Percentiles rank a stretch among this genome's conserved stretches.
Evolutionary conservation across 2,797 vertebrate species (phyloP).

Genomic region (Echeneis naucrates): DNA sequence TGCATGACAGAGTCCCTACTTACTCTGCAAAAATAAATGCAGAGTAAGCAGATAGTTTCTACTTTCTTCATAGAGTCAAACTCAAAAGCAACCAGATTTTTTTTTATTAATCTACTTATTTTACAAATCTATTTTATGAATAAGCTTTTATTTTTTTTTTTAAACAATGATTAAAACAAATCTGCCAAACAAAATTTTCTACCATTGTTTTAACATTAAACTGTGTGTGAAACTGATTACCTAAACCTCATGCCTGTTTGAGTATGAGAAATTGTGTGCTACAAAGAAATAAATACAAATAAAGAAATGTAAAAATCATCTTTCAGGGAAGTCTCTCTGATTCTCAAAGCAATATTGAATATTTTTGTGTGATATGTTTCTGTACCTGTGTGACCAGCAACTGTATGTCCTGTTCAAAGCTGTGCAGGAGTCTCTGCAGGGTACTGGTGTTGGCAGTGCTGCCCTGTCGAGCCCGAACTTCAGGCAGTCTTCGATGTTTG

Average conservation of each 20-base stretch:
- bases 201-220: background rate
- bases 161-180: background rate
- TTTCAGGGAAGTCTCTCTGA: background rate
- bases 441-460: constrained; percentile 87
- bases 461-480: constrained; percentile 86
- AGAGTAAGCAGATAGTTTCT: constrained; percentile 17
- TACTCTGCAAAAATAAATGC: constrained; percentile 35
- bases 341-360: background rate
- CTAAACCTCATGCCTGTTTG: background rate
- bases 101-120: background rate
- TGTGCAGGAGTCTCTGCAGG: constrained; percentile 89
- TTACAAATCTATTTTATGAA: background rate
- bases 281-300: too few relatives aligned
- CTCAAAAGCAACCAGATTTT: background rate
- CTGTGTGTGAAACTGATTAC: background rate
- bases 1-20: constrained; percentile 28
- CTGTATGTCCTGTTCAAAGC: constrained; percentile 95
- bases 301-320: background rate
- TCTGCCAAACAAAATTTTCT: background rate
- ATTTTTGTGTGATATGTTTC: constrained; percentile 8
- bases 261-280: background rate
- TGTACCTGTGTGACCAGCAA: constrained; percentile 90
- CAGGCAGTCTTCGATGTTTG: constrained; percentile 90
- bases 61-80: background rate
- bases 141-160: background rate